phyloP scores from a whole-genome alignment of 2,888 invertebrate genomes.

The Temnothorax unifasciatus region DNA sequence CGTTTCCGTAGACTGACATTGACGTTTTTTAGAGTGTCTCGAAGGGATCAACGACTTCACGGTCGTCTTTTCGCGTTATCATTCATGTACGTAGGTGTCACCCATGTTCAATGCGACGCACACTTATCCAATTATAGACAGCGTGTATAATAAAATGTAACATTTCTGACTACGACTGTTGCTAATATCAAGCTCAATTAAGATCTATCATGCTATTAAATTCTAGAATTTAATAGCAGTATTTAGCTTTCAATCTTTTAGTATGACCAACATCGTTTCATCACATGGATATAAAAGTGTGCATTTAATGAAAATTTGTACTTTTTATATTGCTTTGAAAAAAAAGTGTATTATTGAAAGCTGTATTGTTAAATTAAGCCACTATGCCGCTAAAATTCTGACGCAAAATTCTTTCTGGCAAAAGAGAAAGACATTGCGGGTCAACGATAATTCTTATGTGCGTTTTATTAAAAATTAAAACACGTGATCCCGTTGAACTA shows the following conservation, averaged over 20 bases:
- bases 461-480: slow-evolving; percentile 70
- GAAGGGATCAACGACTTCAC: slow-evolving; percentile 56
- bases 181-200: background rate
- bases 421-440: background rate
- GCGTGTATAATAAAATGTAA: slow-evolving; percentile 16
- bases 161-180: background rate
- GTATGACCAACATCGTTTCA: background rate
- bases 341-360: background rate
- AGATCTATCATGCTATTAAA: background rate
- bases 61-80: slow-evolving; percentile 60
- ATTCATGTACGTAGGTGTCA: slow-evolving; percentile 48
- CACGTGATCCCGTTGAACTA: slow-evolving; percentile 66
- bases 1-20: slow-evolving; percentile 65
- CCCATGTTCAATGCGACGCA: slow-evolving; percentile 66
- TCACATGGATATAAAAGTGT: background rate
- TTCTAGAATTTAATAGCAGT: slow-evolving; percentile 4
- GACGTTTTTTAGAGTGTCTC: slow-evolving; percentile 52
- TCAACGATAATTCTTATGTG: slow-evolving; percentile 44
- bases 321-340: slow-evolving; percentile 16
- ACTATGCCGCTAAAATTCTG: background rate
- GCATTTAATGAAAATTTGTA: background rate
- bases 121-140: slow-evolving; percentile 22
- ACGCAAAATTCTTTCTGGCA: background rate
- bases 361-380: background rate
- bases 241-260: background rate